phyloP scores from a whole-genome alignment of 2,888 invertebrate species.

The Boloria selene region DNA sequence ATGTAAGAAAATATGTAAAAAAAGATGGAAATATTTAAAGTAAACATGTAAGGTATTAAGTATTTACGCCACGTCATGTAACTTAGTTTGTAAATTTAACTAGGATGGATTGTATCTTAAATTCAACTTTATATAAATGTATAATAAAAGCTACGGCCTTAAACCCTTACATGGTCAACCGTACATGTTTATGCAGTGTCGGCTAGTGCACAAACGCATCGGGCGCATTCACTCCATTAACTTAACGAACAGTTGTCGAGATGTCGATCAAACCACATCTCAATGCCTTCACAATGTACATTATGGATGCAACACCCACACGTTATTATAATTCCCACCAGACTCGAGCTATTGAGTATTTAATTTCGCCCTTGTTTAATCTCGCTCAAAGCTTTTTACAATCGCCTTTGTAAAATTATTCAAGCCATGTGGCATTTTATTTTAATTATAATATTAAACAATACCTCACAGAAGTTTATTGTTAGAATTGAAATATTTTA shows the following conservation, averaged over 20 bases:
- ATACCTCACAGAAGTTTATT: slow-evolving; percentile 22
- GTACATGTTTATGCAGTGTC: slow-evolving; percentile 48
- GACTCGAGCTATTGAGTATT: slow-evolving; percentile 56
- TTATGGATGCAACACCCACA: slow-evolving; percentile 75
- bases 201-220: slow-evolving; percentile 62
- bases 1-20: too few relatives aligned
- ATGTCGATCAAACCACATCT: slow-evolving; percentile 79
- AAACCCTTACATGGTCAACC: slow-evolving; percentile 5
- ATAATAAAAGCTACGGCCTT: slow-evolving; percentile 10
- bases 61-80: background rate
- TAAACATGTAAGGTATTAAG: background rate
- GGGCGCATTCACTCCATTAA: slow-evolving; percentile 73
- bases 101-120: slow-evolving; percentile 1
- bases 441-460: slow-evolving; percentile 30
- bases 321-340: slow-evolving; percentile 62
- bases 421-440: slow-evolving; percentile 29
- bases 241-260: slow-evolving; percentile 81
- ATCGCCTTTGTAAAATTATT: slow-evolving; percentile 35
- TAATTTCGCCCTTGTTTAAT: slow-evolving; percentile 48
- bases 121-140: slow-evolving; percentile 7
- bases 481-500: slow-evolving; percentile 18
- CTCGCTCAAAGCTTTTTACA: slow-evolving; percentile 36
- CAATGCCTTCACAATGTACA: slow-evolving; percentile 66
- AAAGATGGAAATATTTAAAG: too few relatives aligned
- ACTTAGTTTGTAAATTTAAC: slow-evolving; percentile 3